Evolutionary conservation across 2,113 vertebrate species (phyloP), one percentile per base, ranked within the genome.

Genomic region (Tylochromis polylepis): DNA sequence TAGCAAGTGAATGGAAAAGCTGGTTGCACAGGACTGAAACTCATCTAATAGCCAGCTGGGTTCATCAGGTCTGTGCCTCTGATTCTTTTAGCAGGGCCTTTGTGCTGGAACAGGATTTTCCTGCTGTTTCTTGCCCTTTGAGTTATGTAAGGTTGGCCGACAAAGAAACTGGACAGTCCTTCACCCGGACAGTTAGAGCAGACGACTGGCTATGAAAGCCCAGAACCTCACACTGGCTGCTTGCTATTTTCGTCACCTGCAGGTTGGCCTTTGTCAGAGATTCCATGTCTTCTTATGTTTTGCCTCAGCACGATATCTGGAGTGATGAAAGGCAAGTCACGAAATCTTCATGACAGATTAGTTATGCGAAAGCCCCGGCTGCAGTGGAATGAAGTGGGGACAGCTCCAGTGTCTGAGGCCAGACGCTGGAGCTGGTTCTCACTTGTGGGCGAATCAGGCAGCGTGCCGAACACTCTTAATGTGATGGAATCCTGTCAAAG

Each of bases 1-100:
- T 34, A 82, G 81, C 56, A 80, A 95, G 91, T 89, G 83, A 89
- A 88, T 88, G 93, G 93, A 95, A 96, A 94, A 87, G 49, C 84
- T 83, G 81, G 81, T 80, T 85, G 58, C 87, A 90, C 29, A 72
- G 81, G 82, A 51, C 59, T 90, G 84, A 90, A 90, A 90, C 20
- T 57, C 84, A 85, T 94, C 85, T 90, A 89, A 90, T 85, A 85
- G 58, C 91, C 86, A 84, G 77, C 77, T 88, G 91, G 88, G 90
- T 94, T 95, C 93, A 93, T 94, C 93, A 86, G 83, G 90, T 89
- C 91, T 86, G 84, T 38, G 79, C 82, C 55, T 90, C 78, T 94
- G 93, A 95, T 95, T 90, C 88, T 72, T 93, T 95, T 94, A 93
- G 93, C 95, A 96, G 95, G 89, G 78, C 84, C 43, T 87, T 87